These are phyloP conservation scores for Tapirus terrestris DNA, from an alignment of 2,113 vertebrate species.

Conservation along the genomic window DNA sequence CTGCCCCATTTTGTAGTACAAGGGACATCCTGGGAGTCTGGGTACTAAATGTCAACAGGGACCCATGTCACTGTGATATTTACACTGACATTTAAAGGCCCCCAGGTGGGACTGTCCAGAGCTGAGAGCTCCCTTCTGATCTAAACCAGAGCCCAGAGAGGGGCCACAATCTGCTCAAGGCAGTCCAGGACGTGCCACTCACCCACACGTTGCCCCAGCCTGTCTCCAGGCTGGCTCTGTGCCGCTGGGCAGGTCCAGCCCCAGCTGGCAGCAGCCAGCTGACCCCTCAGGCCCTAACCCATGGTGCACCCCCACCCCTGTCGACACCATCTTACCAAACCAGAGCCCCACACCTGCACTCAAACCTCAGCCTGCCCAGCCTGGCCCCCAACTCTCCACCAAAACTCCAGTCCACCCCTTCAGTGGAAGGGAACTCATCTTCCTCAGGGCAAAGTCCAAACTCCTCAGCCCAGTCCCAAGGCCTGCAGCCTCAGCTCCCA, in stretches of 20 bases:
- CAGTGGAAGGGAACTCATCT: background rate
- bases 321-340: background rate
- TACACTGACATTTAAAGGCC: background rate
- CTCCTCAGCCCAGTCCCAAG: background rate
- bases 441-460: background rate
- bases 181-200: background rate
- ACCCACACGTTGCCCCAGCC: background rate
- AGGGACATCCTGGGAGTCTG: background rate
- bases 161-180: background rate
- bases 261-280: background rate
- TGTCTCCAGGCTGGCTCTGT: background rate
- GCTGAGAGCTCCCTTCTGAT: background rate
- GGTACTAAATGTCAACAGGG: background rate
- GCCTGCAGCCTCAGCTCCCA: background rate
- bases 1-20: background rate
- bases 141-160: background rate
- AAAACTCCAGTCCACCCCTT: background rate
- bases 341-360: background rate
- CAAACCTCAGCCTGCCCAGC: background rate
- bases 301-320: fast-evolving
- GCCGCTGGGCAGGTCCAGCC: too few species aligned
- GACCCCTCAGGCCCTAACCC: background rate
- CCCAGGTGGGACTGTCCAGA: background rate
- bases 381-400: background rate
- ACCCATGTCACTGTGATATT: too few species aligned